A percentile compares a stretch with the other conserved stretches of the same genome.
Evolutionary conservation across 2,797 vertebrate species (phyloP).

Genomic region (Eulemur mongoz): DNA sequence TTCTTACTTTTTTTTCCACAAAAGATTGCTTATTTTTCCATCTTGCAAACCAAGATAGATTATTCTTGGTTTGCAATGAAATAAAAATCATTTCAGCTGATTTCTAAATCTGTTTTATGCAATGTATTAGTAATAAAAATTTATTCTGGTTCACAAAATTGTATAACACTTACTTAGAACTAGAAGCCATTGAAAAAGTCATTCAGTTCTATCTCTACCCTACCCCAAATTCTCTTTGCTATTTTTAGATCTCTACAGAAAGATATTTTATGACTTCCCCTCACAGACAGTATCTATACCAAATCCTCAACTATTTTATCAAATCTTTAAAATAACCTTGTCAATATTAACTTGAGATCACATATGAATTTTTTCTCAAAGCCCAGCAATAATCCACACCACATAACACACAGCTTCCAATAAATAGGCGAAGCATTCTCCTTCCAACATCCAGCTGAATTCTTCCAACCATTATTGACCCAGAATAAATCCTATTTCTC

Average conservation of each 20-base stretch:
- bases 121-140: not conserved
- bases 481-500: constrained; percentile 29
- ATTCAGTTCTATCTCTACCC: not conserved
- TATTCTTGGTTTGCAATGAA: constrained; percentile 47
- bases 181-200: not conserved
- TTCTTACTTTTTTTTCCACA: not conserved
- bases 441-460: not conserved
- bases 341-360: constrained; percentile 30
- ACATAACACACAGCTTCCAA: not conserved
- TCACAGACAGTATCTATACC: not conserved
- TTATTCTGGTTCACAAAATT: constrained; percentile 27
- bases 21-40: constrained; percentile 38
- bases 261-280: constrained; percentile 38
- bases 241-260: constrained; percentile 38
- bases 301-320: constrained; percentile 34
- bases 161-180: not conserved
- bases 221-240: constrained; percentile 5
- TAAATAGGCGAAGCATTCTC: not conserved
- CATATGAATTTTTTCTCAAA: constrained; percentile 4
- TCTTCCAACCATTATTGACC: constrained; percentile 7
- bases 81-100: constrained; percentile 35
- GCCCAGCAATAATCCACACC: constrained; percentile 24
- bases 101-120: constrained; percentile 47
- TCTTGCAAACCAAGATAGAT: constrained; percentile 3
- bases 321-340: constrained; percentile 55